phyloP scores from a whole-genome alignment of 2,797 vertebrate species.

The Meriones psammophilus region DNA sequence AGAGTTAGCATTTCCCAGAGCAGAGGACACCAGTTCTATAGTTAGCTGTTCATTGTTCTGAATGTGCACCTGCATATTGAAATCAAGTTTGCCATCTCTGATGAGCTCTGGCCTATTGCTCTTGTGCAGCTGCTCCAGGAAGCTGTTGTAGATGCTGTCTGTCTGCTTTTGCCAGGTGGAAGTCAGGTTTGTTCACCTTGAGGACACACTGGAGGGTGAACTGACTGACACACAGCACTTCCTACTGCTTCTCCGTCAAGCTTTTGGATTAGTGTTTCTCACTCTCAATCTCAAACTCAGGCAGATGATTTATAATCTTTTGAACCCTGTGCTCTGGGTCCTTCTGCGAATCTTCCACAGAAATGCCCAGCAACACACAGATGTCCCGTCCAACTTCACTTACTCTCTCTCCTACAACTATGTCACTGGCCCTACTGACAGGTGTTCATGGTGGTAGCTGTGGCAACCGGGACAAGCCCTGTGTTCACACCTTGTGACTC shows the following conservation, averaged over 20 bases:
- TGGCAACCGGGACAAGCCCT: slow-evolving; percentile 69
- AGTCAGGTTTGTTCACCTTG: slow-evolving; percentile 98
- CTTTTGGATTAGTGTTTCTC: slow-evolving; percentile 96
- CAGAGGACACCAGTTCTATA: not conserved
- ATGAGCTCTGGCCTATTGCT: slow-evolving; percentile 93
- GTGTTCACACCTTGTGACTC: not conserved
- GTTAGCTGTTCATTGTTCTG: not conserved
- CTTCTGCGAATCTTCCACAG: slow-evolving; percentile 95
- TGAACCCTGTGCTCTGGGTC: slow-evolving; percentile 97
- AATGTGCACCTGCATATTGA: not conserved
- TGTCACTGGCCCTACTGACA: too few species aligned
- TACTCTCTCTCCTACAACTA: slow-evolving; percentile 95
- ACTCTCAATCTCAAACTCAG: slow-evolving; percentile 95
- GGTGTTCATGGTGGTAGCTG: too few species aligned
- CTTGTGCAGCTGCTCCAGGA: slow-evolving; percentile 94
- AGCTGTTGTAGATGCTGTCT: slow-evolving; percentile 92
- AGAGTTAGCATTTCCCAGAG: too few species aligned
- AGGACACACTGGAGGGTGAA: slow-evolving; percentile 97
- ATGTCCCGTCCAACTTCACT: slow-evolving; percentile 95
- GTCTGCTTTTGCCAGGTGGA: slow-evolving; percentile 94
- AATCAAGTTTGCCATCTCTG: slow-evolving; percentile 89
- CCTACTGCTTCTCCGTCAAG: slow-evolving; percentile 95
- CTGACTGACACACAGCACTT: slow-evolving; percentile 97
- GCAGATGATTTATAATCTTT: slow-evolving; percentile 95
- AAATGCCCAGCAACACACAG: slow-evolving; percentile 96